Base-by-base conservation (phyloP, 2,113 vertebrate species). In the Xenopus tropicalis region DNA sequence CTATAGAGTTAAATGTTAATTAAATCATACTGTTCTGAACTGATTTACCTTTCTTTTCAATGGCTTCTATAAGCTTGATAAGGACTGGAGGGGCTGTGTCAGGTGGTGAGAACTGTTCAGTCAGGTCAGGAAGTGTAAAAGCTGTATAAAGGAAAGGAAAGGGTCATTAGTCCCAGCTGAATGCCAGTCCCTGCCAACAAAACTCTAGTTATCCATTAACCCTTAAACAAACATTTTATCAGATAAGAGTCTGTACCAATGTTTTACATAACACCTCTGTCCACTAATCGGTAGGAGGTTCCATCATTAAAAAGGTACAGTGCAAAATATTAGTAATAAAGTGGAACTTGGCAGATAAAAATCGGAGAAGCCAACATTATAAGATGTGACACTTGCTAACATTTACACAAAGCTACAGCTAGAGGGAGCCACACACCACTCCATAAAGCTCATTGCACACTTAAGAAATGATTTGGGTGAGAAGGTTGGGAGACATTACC, bases 21-120 rank as follows among this genome's bases (percentile, higher is more conserved):
- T 3, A 6, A 37, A 37, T 5, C 10, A 37, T 37, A 1, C 10
- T 37, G 29, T 37, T 37, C 29, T 9, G 10, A 37, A 6, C n/a
- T 3, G 29, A 8, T 8, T n/a, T 85, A 98, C 97, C 97, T 95
- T 95, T 98, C 82, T 85, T 95, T 86, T 99, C 97, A 20, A 99
- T 94, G 65, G 92, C 82, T 79, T 98, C 95, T 69, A 98, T 77
- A 48, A 98, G 90, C 82, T 90, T 90, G 81, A 90, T 79, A 51
- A 99, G 87, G 79, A 96, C 83, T 0, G 91, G 92, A 0, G 96
- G 94, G 57, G 94, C 92, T 1, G 87, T 65, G 20, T 96, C 94
- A 46, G 95, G 94, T 68, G 92, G 92, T 51, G 88, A 83, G 17
- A 99, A 98, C 86, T 98, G 96, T 78, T 99, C 97, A 0, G 88